Evolutionary conservation across 2,113 vertebrate genomes (phyloP), one percentile per base, ranked within the genome.

Genomic region (Phalacrocorax pelagicus): DNA sequence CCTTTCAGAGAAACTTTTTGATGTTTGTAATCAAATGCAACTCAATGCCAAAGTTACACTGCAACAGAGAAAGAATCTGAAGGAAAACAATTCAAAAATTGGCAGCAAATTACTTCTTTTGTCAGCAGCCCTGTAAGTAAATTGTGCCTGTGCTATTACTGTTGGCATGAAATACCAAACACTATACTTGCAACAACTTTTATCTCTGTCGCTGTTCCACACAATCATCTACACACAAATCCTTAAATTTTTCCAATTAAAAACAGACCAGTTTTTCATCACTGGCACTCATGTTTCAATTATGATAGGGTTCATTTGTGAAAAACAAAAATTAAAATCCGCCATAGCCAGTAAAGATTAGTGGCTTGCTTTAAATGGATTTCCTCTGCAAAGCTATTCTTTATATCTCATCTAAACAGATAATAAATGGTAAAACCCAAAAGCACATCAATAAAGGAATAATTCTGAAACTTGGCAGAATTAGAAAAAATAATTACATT

Each of bases 21-120:
- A 94, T 90, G 86, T 95, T 96, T 96, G 83, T 86, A 96, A 86
- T 94, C 84, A 96, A 96, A 86, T 71, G 71, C 58, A 94, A 75
- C 66, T 89, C 59, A 47, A 10, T 92, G 94, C 92, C 94, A 92
- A 96, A 94, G 81, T 95, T 87, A 82, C 32, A 75, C 81, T 63
- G 81, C 84, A 95, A 91, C 71, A 92, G 59, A 88, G 80, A 94
- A 81, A 91, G 86, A 55, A 84, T 88, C 80, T 79, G 81, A 86
- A 94, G 85, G 88, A 94, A 94, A 96, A 92, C 82, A 96, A 96
- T 74, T 70, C 69, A 86, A 84, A 89, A 86, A 91, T 6, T 94
- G 93, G 89, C 94, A 96, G 67, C 47, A 78, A 95, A 89, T 96
- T 10, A 81, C 69, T 86, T 72, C 87, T 95, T 92, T 86, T 91